Conservation (phyloP, 30 jellyfish, hydroid and myxozoan species). For the Cassiopea xamachana region DNA sequence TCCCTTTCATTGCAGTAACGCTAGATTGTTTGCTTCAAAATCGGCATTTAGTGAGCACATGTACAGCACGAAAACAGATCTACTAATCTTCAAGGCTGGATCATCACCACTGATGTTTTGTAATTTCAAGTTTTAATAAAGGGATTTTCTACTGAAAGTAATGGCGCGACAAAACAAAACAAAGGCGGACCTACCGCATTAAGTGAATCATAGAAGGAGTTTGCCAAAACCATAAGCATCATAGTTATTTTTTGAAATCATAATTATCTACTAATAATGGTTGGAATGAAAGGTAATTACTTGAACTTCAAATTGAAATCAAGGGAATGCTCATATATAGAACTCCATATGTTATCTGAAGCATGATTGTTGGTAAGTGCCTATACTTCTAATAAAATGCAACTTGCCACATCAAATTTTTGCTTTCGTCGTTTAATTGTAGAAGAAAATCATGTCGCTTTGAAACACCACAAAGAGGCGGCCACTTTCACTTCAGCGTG, state of each 20-base stretch:
- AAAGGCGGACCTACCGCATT: conserved; percentile 48
- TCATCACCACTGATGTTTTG: background rate
- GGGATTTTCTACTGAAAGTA: background rate
- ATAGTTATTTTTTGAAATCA: background rate
- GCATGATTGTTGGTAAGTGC: background rate
- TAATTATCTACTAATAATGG: background rate
- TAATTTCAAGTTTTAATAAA: background rate
- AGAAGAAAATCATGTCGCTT: too few relatives aligned
- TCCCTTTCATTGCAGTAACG: background rate
- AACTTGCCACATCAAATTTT: too few relatives aligned
- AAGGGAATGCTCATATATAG: background rate
- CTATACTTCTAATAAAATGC: background rate
- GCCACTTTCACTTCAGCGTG: too few relatives aligned
- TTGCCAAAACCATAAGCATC: background rate
- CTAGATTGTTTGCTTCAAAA: background rate
- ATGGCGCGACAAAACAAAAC: background rate
- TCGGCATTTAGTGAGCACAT: background rate
- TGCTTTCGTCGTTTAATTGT: too few relatives aligned
- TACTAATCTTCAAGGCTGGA: background rate
- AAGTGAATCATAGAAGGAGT: background rate
- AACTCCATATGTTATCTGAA: background rate
- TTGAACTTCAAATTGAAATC: conserved; percentile 6
- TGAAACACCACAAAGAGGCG: too few relatives aligned
- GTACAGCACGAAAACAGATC: background rate
- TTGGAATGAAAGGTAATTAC: background rate